These are phyloP conservation scores for Drosophila pseudoananassae DNA, from an alignment of 1,140 invertebrate genomes.

Conservation along the genomic window DNA sequence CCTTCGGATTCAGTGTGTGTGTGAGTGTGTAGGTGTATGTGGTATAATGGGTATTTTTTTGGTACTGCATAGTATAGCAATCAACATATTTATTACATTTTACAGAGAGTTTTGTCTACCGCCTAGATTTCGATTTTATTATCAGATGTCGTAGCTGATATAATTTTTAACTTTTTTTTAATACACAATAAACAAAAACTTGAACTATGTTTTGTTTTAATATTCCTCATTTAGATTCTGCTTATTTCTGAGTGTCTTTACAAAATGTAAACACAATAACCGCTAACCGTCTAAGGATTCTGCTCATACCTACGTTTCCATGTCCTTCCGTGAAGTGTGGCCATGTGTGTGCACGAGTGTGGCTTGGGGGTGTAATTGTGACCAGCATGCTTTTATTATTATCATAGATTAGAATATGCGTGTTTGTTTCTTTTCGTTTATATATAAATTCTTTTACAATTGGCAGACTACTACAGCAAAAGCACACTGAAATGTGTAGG, in stretches of 20 bases:
- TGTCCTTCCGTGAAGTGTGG: conserved; percentile 13
- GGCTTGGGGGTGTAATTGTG: conserved; percentile 14
- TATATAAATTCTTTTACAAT: conserved; percentile 80
- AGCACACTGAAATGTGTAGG: conserved; percentile 66
- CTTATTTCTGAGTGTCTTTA: conserved; percentile 16
- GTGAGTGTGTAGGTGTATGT: conserved; percentile 22
- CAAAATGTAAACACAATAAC: conserved; percentile 40
- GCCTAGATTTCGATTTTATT: conserved; percentile 78
- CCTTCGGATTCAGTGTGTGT: conserved; percentile 22
- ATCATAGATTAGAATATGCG: conserved; percentile 63
- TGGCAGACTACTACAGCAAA: conserved; percentile 80
- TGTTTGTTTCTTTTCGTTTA: conserved; percentile 41
- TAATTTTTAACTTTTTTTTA: conserved; percentile 72
- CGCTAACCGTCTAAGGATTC: conserved; percentile 35
- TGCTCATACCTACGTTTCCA: conserved; percentile 25
- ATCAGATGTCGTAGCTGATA: conserved; percentile 84
- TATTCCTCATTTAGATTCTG: conserved; percentile 3
- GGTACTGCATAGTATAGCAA: conserved; percentile 50
- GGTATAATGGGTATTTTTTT: conserved; percentile 16
- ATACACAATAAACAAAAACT: conserved; percentile 64
- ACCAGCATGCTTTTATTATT: conserved; percentile 67
- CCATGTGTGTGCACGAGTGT: background rate
- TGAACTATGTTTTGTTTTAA: conserved; percentile 39
- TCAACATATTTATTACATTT: conserved; percentile 75
- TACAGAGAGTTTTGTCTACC: conserved; percentile 70